Percentiles rank a stretch among this genome's conserved stretches.
Evolutionary conservation across 2,888 invertebrate species (phyloP).

Genomic region (Polymixis flavicincta): DNA sequence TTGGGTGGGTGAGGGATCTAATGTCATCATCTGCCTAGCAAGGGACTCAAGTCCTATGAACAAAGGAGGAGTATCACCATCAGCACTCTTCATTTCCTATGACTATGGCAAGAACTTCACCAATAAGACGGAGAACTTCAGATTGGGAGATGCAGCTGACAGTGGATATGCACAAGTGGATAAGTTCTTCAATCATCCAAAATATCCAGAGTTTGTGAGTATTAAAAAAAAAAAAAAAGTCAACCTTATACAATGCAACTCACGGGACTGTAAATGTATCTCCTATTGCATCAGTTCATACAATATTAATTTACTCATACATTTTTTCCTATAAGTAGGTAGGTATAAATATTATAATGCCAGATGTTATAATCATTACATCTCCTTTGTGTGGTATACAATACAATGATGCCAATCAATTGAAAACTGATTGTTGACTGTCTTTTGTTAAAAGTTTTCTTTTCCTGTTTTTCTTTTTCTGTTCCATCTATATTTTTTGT

Average conservation of each 20-base stretch:
- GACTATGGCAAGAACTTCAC: conserved; percentile 96
- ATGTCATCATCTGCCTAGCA: conserved; percentile 96
- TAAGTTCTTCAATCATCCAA: conserved; percentile 96
- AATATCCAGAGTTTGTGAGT: conserved; percentile 95
- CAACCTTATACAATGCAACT: not conserved
- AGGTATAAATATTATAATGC: not conserved
- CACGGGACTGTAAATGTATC: not conserved
- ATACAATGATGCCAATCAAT: conserved; percentile 2
- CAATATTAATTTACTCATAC: not conserved
- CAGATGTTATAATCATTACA: not conserved
- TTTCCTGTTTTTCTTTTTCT: not conserved
- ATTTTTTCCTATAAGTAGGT: not conserved
- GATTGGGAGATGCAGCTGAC: conserved; percentile 86
- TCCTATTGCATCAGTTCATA: not conserved
- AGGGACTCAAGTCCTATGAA: conserved; percentile 92
- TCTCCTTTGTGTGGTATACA: not conserved
- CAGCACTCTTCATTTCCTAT: conserved; percentile 96
- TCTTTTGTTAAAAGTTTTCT: not conserved
- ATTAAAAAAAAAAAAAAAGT: conserved; percentile 30
- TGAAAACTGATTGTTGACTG: not conserved
- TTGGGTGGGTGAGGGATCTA: conserved; percentile 97
- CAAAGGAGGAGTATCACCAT: conserved; percentile 92
- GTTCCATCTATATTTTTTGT: not conserved
- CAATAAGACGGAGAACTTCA: conserved; percentile 93
- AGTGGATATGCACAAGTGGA: conserved; percentile 93